These are phyloP conservation scores for Entomyzon cyanotis DNA, from an alignment of 2,113 vertebrate genomes.

Conservation along the genomic window DNA sequence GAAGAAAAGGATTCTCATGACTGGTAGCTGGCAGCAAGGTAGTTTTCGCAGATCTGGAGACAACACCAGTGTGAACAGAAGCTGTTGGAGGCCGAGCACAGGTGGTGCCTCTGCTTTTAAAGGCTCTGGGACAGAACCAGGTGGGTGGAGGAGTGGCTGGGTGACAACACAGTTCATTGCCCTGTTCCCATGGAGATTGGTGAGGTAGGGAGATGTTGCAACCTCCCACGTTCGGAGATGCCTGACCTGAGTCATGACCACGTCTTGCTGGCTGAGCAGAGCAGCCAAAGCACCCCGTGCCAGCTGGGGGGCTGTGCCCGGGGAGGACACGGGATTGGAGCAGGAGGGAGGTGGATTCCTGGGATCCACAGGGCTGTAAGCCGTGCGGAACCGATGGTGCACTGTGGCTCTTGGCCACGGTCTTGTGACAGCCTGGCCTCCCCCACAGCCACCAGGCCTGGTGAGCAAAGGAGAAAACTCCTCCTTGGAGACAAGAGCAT, in stretches of 20 bases:
- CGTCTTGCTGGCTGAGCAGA: not conserved
- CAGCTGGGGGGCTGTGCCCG: not conserved
- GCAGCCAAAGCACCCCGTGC: not conserved
- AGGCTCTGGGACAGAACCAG: not conserved
- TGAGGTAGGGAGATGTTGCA: constrained; percentile 56
- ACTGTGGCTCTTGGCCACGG: not conserved
- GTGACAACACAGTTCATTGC: constrained; percentile 16
- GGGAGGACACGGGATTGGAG: constrained; percentile 32
- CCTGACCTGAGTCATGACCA: not conserved
- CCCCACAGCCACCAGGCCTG: not conserved
- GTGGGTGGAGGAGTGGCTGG: not conserved
- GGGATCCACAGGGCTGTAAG: not conserved
- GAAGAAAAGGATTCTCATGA: constrained; percentile 59
- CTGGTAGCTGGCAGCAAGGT: not conserved
- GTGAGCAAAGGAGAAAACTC: not conserved
- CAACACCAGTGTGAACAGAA: not conserved
- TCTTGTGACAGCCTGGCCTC: not conserved
- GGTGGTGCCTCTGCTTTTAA: not conserved
- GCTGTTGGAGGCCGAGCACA: not conserved
- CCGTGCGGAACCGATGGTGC: not conserved
- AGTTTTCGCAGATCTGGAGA: not conserved
- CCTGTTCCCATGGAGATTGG: not conserved
- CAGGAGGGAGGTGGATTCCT: constrained; percentile 37
- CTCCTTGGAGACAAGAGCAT: not conserved
- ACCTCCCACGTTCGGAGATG: not conserved